Percentiles rank a stretch among this genome's conserved stretches.
phyloP scores from a whole-genome alignment of 2,113 vertebrate species.

The Mugil cephalus region DNA sequence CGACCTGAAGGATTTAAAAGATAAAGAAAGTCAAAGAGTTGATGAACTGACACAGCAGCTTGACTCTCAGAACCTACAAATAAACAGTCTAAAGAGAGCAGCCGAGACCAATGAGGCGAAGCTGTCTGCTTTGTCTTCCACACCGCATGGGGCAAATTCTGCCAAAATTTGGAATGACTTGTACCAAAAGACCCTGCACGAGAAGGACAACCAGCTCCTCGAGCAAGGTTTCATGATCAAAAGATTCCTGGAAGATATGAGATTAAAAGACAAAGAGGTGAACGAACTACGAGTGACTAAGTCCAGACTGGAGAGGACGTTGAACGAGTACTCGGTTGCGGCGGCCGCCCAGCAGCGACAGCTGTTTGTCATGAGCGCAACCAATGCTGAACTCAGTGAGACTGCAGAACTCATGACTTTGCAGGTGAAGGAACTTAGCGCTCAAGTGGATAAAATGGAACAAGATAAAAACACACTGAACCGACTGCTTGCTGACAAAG shows the following conservation, averaged over 20 bases:
- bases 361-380: conserved; percentile 82
- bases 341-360: conserved; percentile 81
- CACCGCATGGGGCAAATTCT: conserved; percentile 79
- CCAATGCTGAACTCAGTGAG: conserved; percentile 77
- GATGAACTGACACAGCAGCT: conserved; percentile 76
- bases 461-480: conserved; percentile 79
- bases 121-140: conserved; percentile 81
- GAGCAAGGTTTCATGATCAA: conserved; percentile 82
- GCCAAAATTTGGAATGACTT: conserved; percentile 82
- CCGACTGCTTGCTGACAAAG: conserved; percentile 74
- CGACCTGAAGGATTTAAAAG: conserved; percentile 76
- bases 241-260: conserved; percentile 82
- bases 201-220: conserved; percentile 86
- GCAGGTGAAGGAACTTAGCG: conserved; percentile 77
- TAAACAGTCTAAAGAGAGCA: conserved; percentile 81
- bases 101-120: conserved; percentile 80
- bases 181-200: conserved; percentile 84
- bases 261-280: conserved; percentile 77
- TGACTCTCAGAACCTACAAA: conserved; percentile 74
- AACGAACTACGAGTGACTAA: conserved; percentile 79
- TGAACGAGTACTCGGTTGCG: conserved; percentile 81
- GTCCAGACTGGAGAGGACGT: conserved; percentile 77
- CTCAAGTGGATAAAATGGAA: conserved; percentile 74
- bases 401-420: conserved; percentile 74
- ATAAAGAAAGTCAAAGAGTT: conserved; percentile 59